Percentiles rank a stretch among this genome's conserved stretches.
These are phyloP conservation scores for Metopia argyrocephala DNA, from an alignment of 2,888 invertebrate genomes.

Conservation along the genomic window DNA sequence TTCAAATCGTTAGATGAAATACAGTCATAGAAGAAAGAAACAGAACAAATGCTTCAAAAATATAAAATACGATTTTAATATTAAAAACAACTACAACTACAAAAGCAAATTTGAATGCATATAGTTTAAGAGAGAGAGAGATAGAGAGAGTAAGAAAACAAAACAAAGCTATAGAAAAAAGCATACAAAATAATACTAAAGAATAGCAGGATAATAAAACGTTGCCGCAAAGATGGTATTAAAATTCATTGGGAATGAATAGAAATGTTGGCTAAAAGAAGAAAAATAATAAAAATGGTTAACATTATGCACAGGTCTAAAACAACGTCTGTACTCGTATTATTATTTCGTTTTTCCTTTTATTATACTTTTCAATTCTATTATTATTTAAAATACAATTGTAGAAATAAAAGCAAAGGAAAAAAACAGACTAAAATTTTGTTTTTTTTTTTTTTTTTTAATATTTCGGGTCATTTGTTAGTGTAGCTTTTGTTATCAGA, in stretches of 20 bases:
- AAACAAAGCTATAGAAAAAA: neutral
- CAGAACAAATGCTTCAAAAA: constrained; percentile 49
- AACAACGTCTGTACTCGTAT: constrained; percentile 23
- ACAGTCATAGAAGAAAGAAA: constrained; percentile 40
- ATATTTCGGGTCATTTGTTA: constrained; percentile 11
- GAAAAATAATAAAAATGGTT: neutral
- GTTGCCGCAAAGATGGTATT: constrained; percentile 46
- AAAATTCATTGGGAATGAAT: constrained; percentile 34
- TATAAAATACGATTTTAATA: constrained; percentile 50
- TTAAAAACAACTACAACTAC: constrained; percentile 24
- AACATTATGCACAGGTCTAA: constrained; percentile 8
- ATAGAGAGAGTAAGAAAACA: neutral
- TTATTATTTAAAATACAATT: constrained; percentile 36
- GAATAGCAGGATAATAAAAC: constrained; percentile 40
- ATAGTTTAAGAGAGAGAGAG: neutral
- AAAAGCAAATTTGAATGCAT: neutral
- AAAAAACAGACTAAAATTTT: constrained; percentile 4
- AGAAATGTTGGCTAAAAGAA: constrained; percentile 34
- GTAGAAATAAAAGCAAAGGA: constrained; percentile 20
- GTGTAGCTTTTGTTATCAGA: neutral
- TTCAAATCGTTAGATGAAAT: constrained; percentile 45
- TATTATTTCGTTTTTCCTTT: neutral
- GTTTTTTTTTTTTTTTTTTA: neutral
- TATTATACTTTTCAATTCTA: neutral
- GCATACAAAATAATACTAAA: too few species aligned